Evolutionary conservation across 1,140 invertebrate genomes (phyloP), one percentile per base, ranked within the genome.

Genomic region (Drosophila baimaii): DNA sequence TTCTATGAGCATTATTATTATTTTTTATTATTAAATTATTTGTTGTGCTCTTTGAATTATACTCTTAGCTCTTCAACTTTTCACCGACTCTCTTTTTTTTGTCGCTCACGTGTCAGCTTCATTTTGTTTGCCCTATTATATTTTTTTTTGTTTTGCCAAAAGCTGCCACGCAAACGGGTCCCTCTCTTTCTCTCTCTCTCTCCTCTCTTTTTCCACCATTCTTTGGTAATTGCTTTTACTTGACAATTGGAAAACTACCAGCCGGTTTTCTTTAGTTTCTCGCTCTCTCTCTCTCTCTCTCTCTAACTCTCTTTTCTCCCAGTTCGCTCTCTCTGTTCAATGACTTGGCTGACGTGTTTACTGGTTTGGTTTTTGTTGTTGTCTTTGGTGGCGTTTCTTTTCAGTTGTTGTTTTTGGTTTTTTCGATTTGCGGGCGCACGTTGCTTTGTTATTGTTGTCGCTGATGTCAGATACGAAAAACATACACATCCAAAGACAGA

Each of bases 371-470:
- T 59, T 77, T 77, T 77, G 55, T 56, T 68, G 55, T 75, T 78
- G 21, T 66, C 33, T 71, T 58, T 52, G 29, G 44, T 56, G 15
- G 57, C 39, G 39, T 61, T 62, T 58, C 55, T 63, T 66, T 65
- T 46, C 54, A n/a, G 69, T 66, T 75, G 19, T 74, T 27, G 46
- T 52, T 63, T 33, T 44, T 52, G 61, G 58, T 64, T 43, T 64
- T 58, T 64, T 72, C 29, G 66, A 61, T 69, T 80, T 84, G 35
- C 29, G 54, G 65, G 74, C 70, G 80, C 80, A 83, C 80, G 65
- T 76, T 83, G 76, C 80, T 83, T 83, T 83, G 76, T 83, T 83
- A 83, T 83, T 83, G 80, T 83, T 83, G 77, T 83, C 80, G 80
- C 80, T 83, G 80, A 83, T 83, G 80, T 83, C 80, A 83, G 80